phyloP scores from a whole-genome alignment of 2,113 vertebrate species.

The Tympanuchus pallidicinctus region DNA sequence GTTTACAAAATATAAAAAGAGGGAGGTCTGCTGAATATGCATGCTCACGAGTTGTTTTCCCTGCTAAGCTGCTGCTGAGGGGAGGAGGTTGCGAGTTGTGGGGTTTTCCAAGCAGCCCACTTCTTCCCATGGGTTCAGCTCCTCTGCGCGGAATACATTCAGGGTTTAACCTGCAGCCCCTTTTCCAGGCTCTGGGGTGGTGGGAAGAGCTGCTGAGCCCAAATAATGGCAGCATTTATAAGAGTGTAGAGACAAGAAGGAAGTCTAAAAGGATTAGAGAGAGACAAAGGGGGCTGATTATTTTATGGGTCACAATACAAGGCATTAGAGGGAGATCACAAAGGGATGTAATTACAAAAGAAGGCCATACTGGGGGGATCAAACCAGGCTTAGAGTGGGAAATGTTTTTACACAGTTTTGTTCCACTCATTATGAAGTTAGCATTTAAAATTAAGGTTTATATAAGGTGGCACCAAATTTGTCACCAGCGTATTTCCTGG shows the following conservation, averaged over 20 bases:
- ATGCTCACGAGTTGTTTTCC: neutral
- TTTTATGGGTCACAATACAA: conserved; percentile 78
- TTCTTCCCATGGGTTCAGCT: conserved; percentile 45
- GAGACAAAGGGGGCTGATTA: conserved; percentile 76
- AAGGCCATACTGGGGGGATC: conserved; percentile 71
- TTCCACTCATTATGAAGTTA: conserved; percentile 76
- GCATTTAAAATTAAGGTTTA: conserved; percentile 72
- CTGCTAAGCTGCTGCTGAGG: neutral
- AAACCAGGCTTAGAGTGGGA: conserved; percentile 70
- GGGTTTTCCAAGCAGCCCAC: conserved; percentile 24
- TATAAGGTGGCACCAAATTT: conserved; percentile 67
- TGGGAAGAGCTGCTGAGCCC: conserved; percentile 73
- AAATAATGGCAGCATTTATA: conserved; percentile 76
- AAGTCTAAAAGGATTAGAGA: conserved; percentile 77
- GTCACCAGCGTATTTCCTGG: conserved; percentile 65
- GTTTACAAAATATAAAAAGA: neutral
- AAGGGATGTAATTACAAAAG: conserved; percentile 78
- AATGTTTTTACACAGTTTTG: conserved; percentile 75
- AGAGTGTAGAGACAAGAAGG: conserved; percentile 71
- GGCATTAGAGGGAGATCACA: conserved; percentile 76
- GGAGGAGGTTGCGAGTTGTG: neutral
- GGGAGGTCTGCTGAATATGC: neutral
- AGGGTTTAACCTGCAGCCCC: conserved; percentile 71
- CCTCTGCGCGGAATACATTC: conserved; percentile 48
- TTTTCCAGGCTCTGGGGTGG: conserved; percentile 63